Evolutionary conservation across 2,797 vertebrate genomes (phyloP).

Genomic region (Carduelis carduelis): DNA sequence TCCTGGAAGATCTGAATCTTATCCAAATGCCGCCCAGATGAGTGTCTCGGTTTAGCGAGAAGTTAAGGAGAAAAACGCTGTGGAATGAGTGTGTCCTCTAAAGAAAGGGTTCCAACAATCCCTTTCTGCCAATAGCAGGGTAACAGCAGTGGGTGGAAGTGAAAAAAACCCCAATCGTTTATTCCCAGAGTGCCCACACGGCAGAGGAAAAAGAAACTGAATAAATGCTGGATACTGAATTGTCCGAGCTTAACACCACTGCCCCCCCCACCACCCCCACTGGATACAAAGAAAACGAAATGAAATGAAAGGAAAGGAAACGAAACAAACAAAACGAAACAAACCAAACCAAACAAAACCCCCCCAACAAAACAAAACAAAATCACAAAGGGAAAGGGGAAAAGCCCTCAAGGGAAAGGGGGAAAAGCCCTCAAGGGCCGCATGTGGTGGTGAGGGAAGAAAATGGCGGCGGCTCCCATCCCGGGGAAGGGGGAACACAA

Average conservation of each 20-base stretch:
- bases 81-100: neutral
- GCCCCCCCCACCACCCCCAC: neutral
- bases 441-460: neutral
- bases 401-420: no score
- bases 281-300: neutral
- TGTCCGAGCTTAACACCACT: neutral
- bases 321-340: neutral
- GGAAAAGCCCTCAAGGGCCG: neutral
- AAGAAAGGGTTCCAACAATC: neutral
- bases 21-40: rapidly evolving
- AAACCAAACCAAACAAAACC: neutral
- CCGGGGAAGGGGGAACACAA: neutral
- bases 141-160: neutral
- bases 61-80: neutral
- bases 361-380: neutral
- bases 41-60: neutral
- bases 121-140: neutral
- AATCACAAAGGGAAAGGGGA: neutral
- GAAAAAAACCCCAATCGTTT: neutral
- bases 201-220: neutral
- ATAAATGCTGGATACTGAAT: neutral
- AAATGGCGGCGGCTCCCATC: neutral
- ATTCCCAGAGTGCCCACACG: neutral
- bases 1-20: neutral
- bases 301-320: neutral